These are phyloP conservation scores for Vidua chalybeata DNA, from an alignment of 2,113 vertebrate species.

Conservation along the genomic window DNA sequence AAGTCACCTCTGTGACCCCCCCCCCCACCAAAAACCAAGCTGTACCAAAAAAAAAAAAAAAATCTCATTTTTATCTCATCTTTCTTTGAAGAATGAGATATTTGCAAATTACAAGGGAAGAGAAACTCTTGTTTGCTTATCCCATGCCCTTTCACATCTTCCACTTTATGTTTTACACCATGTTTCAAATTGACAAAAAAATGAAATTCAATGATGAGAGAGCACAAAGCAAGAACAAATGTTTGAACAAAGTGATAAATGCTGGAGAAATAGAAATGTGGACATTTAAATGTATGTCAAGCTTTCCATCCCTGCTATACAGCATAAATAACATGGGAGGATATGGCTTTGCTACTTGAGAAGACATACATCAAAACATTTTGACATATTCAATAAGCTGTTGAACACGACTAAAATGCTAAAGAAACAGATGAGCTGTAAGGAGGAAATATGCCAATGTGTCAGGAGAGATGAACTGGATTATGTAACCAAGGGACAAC, in stretches of 20 bases:
- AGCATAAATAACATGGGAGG: neutral
- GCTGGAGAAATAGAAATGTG: neutral
- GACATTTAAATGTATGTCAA: neutral
- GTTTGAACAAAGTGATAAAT: neutral
- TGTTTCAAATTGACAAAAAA: neutral
- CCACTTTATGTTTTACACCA: neutral
- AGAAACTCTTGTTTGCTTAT: neutral
- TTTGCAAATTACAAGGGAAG: neutral
- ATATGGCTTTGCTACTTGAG: neutral
- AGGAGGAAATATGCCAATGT: neutral
- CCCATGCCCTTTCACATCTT: neutral
- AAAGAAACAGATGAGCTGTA: neutral
- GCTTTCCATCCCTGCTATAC: neutral
- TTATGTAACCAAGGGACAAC: neutral
- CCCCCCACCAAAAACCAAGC: neutral
- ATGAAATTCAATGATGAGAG: neutral
- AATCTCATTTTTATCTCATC: neutral
- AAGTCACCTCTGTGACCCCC: fast-evolving
- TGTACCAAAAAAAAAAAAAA: neutral
- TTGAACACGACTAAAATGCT: neutral
- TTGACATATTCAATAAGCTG: neutral
- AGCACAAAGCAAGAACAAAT: neutral
- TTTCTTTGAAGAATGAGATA: neutral
- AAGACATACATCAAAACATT: constrained; percentile 1
- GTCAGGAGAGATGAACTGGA: neutral